Conservation (phyloP, 2,888 invertebrate genomes). For the Syrphus vitripennis region DNA sequence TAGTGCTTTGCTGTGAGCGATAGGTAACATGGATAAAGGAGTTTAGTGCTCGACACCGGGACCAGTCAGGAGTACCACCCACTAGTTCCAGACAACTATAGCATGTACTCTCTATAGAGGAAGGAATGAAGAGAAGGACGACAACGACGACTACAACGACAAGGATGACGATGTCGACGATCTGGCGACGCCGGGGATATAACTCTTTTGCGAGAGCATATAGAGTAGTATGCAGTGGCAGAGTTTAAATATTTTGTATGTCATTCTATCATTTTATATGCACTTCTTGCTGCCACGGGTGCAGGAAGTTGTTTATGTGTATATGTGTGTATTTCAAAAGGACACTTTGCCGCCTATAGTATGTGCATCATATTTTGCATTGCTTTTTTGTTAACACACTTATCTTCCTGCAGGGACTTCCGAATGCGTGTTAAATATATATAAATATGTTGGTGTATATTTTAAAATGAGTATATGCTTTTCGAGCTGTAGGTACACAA, state of each 20-base stretch:
- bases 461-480: background rate
- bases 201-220: conserved; percentile 9
- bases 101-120: background rate
- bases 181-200: conserved; percentile 48
- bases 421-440: conserved; percentile 6
- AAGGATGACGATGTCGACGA: conserved; percentile 11
- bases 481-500: background rate
- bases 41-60: conserved; percentile 1
- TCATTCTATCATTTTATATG: conserved; percentile 48
- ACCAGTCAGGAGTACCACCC: background rate
- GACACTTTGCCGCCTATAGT: background rate
- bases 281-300: conserved; percentile 6
- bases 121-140: background rate
- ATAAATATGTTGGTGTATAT: background rate
- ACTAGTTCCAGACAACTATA: conserved; percentile 22
- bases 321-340: background rate
- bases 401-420: conserved; percentile 17
- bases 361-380: background rate
- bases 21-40: conserved; percentile 43
- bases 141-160: background rate
- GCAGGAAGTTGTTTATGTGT: background rate
- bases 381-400: conserved; percentile 18
- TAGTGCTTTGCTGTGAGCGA: conserved; percentile 33
- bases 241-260: conserved; percentile 62
- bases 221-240: background rate